Conservation (phyloP, 2,797 vertebrate species). For the Squalus acanthias region DNA sequence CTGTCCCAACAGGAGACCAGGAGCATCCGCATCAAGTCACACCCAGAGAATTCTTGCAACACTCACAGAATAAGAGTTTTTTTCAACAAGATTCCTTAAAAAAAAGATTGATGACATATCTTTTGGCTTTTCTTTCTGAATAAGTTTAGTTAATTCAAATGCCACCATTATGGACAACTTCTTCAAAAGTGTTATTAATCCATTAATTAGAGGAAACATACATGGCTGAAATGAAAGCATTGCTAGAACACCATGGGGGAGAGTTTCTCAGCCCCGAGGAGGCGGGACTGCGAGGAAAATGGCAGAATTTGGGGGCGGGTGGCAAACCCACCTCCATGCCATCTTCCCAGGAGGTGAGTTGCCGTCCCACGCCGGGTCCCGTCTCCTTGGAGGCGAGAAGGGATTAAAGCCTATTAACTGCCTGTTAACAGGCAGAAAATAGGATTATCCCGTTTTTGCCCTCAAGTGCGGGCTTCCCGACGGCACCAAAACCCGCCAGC, state of each 20-base stretch:
- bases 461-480: too few species aligned
- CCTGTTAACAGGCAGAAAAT: too few species aligned
- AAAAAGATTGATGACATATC: background rate
- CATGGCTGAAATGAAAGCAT: background rate
- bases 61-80: background rate
- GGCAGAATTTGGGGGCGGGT: too few species aligned
- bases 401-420: too few species aligned
- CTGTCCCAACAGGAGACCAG: background rate
- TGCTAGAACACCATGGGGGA: background rate
- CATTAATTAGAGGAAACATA: background rate
- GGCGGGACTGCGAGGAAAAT: too few species aligned
- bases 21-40: background rate
- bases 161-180: background rate
- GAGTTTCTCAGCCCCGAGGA: too few species aligned
- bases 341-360: too few species aligned
- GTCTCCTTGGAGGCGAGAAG: too few species aligned
- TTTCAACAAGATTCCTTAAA: background rate
- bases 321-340: too few species aligned
- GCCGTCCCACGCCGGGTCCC: too few species aligned
- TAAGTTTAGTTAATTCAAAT: background rate
- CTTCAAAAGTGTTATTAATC: background rate
- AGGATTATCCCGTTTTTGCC: too few species aligned
- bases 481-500: too few species aligned
- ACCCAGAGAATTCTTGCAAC: background rate
- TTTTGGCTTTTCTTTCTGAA: background rate